Evolutionary conservation across 1,140 invertebrate species (phyloP).

Genomic region (Papilio helenus): DNA sequence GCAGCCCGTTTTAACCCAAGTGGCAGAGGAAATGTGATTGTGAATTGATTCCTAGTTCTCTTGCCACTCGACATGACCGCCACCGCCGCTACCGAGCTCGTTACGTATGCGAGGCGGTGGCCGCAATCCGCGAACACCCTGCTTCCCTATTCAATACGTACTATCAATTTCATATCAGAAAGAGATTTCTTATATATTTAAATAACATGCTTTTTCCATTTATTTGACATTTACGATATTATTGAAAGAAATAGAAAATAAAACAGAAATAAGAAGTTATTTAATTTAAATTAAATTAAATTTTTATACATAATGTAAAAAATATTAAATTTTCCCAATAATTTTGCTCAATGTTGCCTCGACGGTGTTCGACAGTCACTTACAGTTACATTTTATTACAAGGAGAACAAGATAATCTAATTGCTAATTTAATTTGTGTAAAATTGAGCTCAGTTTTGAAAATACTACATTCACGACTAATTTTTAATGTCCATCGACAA

Average conservation of each 20-base stretch:
- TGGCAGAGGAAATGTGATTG: background rate
- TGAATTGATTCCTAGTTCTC: background rate
- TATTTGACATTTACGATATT: background rate
- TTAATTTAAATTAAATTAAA: no score
- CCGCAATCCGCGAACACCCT: background rate
- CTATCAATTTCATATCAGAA: slow-evolving; percentile 1
- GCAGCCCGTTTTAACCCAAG: background rate
- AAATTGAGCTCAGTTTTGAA: no score
- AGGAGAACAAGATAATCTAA: no score
- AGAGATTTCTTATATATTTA: background rate
- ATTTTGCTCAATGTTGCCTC: no score
- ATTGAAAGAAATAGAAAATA: background rate
- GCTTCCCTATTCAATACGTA: background rate
- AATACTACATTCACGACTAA: no score
- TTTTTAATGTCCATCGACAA: background rate
- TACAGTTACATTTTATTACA: no score
- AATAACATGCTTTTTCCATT: background rate
- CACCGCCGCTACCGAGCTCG: background rate
- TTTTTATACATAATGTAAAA: no score
- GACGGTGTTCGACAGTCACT: no score
- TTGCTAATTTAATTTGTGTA: no score
- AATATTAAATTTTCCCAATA: no score
- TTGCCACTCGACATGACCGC: background rate
- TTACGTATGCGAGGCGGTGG: background rate
- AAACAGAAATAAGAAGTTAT: no score